Conservation (phyloP, 1,140 invertebrate species). For the Pentalonia nigronervosa region DNA sequence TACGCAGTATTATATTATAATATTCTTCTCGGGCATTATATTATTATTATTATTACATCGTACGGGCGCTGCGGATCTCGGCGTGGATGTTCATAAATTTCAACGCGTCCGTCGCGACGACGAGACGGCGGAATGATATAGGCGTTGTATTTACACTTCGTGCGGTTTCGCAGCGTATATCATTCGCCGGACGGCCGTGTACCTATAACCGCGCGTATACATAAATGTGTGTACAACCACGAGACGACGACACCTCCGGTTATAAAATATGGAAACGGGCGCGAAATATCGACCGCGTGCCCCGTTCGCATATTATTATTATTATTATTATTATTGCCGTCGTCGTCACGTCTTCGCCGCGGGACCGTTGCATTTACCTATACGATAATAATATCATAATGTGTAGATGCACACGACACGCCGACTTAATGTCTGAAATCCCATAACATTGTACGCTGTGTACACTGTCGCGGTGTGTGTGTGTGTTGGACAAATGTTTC, state of each 20-base stretch:
- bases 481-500: slow-evolving; percentile 37
- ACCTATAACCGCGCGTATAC: background rate
- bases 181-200: background rate
- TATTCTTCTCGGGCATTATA: background rate
- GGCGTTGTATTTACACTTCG: slow-evolving; percentile 44
- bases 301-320: background rate
- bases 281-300: slow-evolving; percentile 1
- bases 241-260: background rate
- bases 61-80: background rate
- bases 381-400: background rate
- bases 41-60: background rate
- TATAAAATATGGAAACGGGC: background rate
- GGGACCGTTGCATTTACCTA: background rate
- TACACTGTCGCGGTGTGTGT: background rate
- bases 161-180: background rate
- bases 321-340: background rate
- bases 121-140: background rate
- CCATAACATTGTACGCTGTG: background rate
- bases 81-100: slow-evolving; percentile 36
- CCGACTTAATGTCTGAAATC: background rate
- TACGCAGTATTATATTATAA: background rate
- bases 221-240: background rate
- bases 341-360: background rate
- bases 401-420: background rate
- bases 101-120: background rate